Conservation (phyloP, 2,797 vertebrate species). For the Apogon talboti region DNA sequence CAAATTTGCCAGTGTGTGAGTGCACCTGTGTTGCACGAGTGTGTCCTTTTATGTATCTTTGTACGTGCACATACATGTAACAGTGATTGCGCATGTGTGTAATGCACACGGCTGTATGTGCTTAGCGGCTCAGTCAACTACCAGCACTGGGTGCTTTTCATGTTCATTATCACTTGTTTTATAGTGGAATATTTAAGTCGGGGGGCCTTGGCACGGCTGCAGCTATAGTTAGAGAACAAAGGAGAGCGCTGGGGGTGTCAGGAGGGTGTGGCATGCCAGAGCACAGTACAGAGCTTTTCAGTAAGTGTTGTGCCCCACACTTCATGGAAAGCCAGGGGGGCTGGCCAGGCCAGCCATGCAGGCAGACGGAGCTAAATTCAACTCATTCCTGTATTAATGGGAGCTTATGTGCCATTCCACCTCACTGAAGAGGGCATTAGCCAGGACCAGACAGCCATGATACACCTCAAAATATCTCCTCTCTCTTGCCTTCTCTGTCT, state of each 20-base stretch:
- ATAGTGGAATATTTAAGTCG: slow-evolving; percentile 84
- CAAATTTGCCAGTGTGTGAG: slow-evolving; percentile 18
- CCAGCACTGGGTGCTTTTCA: slow-evolving; percentile 75
- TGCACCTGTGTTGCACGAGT: slow-evolving; percentile 56
- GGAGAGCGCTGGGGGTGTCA: slow-evolving; percentile 72
- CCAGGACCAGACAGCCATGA: slow-evolving; percentile 78
- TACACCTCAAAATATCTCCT: slow-evolving; percentile 82
- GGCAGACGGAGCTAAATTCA: slow-evolving; percentile 86
- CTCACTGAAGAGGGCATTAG: slow-evolving; percentile 82
- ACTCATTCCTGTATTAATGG: slow-evolving; percentile 87
- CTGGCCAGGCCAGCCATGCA: slow-evolving; percentile 62
- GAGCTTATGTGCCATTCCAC: slow-evolving; percentile 84
- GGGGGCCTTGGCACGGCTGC: slow-evolving; percentile 77
- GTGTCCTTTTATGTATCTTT: slow-evolving; percentile 43
- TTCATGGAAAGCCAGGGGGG: slow-evolving; percentile 82
- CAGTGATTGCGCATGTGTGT: slow-evolving; percentile 34
- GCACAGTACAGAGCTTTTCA: slow-evolving; percentile 76
- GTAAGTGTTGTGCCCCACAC: slow-evolving; percentile 82
- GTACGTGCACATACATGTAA: slow-evolving; percentile 43
- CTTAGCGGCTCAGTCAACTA: slow-evolving; percentile 74
- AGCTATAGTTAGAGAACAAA: slow-evolving; percentile 86
- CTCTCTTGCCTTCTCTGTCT: slow-evolving; percentile 56
- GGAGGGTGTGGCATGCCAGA: slow-evolving; percentile 77
- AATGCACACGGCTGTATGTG: slow-evolving; percentile 53
- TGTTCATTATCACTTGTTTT: slow-evolving; percentile 85